Conservation (phyloP, 2,797 vertebrate species). For the Catostomus latipinnis region DNA sequence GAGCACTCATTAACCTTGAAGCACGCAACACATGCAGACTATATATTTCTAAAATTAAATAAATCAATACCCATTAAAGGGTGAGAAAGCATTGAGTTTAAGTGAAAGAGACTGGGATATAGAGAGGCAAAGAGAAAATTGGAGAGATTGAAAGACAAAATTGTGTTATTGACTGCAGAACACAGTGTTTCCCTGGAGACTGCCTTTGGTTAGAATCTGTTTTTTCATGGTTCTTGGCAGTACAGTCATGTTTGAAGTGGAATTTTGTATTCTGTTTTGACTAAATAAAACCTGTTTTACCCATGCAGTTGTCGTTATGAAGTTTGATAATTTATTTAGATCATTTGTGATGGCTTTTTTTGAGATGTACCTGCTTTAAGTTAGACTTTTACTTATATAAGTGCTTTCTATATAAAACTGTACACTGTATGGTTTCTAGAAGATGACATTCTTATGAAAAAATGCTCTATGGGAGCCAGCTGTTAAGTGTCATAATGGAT, state of each 20-base stretch:
- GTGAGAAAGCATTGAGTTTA: not conserved
- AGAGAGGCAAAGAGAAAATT: not conserved
- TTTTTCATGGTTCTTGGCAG: conserved; percentile 24
- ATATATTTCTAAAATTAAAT: too few relatives aligned
- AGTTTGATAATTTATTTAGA: not conserved
- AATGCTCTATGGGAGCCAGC: conserved; percentile 56
- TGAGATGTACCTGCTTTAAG: not conserved
- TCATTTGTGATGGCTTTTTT: not conserved
- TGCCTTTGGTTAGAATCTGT: conserved; percentile 3
- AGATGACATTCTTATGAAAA: conserved; percentile 56
- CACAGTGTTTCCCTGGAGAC: conserved; percentile 42
- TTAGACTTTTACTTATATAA: not conserved
- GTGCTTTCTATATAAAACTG: conserved; percentile 10
- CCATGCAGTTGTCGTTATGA: conserved; percentile 5
- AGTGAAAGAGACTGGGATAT: not conserved
- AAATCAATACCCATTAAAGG: not conserved
- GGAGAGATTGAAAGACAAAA: not conserved
- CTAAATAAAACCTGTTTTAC: conserved; percentile 7
- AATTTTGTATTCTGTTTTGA: conserved; percentile 14
- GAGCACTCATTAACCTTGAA: too few relatives aligned
- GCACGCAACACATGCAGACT: too few relatives aligned
- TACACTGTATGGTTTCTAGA: conserved; percentile 54
- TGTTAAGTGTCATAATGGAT: conserved; percentile 74
- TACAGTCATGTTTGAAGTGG: not conserved
- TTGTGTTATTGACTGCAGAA: conserved; percentile 26